Evolutionary conservation across 2,888 invertebrate species (phyloP).

Genomic region (Cantharis flavilabris): DNA sequence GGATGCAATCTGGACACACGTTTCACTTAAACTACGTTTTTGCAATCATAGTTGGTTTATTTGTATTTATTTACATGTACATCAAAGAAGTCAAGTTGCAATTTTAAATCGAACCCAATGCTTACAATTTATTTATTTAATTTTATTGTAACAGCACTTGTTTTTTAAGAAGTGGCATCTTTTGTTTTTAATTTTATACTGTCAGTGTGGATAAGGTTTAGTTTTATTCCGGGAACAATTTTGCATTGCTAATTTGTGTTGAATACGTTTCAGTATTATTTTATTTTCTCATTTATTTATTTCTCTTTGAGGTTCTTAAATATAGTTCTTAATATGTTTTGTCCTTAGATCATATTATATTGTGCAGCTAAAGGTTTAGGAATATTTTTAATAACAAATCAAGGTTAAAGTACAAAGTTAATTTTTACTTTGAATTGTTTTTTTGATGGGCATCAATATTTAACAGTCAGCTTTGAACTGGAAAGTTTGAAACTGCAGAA

Average conservation of each 20-base stretch:
- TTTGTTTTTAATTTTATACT: neutral
- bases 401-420: neutral
- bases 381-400: neutral
- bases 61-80: constrained; percentile 55
- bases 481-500: too few species aligned
- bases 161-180: too few species aligned
- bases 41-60: constrained; percentile 56
- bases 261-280: neutral
- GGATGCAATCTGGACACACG: constrained; percentile 48
- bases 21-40: constrained; percentile 59
- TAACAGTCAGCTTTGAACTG: too few species aligned
- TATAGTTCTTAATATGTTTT: neutral
- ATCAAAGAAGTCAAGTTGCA: constrained; percentile 42
- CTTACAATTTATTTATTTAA: neutral
- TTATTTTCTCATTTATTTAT: neutral
- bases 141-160: neutral
- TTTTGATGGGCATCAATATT: too few species aligned
- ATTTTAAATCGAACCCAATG: constrained; percentile 5
- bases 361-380: neutral
- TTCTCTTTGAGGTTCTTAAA: neutral
- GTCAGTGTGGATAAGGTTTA: neutral
- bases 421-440: too few species aligned
- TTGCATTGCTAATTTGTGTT: neutral
- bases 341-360: neutral
- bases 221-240: neutral